A percentile compares a stretch with the other conserved stretches of the same genome.
Evolutionary conservation across 2,797 vertebrate species (phyloP).

Genomic region (Lophotriccus pileatus): DNA sequence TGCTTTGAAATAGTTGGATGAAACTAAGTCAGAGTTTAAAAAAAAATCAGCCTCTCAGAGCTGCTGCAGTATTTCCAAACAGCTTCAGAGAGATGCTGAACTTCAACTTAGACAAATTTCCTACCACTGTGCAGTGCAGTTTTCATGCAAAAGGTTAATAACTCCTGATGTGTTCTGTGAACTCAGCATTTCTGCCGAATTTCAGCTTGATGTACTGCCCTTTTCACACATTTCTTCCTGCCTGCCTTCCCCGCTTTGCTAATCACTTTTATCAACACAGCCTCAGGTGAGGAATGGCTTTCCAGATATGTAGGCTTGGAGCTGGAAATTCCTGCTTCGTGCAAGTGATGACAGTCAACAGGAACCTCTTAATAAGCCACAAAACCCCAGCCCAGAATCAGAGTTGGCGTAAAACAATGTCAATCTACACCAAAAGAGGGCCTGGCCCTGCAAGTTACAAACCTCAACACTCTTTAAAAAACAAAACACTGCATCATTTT

Average conservation of each 20-base stretch:
- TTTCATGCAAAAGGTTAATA: conserved; percentile 20
- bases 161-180: conserved; percentile 2
- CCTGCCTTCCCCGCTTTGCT: conserved; percentile 28
- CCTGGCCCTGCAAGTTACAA: not conserved
- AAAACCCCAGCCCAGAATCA: not conserved
- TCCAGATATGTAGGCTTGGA: conserved; percentile 5
- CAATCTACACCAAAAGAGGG: not conserved
- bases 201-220: conserved; percentile 37
- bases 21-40: not conserved
- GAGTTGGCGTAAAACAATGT: not conserved
- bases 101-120: not conserved
- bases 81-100: not conserved
- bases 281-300: conserved; percentile 64
- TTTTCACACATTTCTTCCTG: conserved; percentile 51
- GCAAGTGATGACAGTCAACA: conserved; percentile 14
- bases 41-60: not conserved
- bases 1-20: not conserved
- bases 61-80: not conserved
- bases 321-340: conserved; percentile 17
- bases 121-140: not conserved
- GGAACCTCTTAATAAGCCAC: not conserved
- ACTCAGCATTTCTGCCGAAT: conserved; percentile 19
- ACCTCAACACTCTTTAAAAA: conserved; percentile 21
- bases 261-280: conserved; percentile 70
- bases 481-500: conserved; percentile 8